phyloP scores from a whole-genome alignment of 2,113 vertebrate genomes.

The Formicarius rufipectus region DNA sequence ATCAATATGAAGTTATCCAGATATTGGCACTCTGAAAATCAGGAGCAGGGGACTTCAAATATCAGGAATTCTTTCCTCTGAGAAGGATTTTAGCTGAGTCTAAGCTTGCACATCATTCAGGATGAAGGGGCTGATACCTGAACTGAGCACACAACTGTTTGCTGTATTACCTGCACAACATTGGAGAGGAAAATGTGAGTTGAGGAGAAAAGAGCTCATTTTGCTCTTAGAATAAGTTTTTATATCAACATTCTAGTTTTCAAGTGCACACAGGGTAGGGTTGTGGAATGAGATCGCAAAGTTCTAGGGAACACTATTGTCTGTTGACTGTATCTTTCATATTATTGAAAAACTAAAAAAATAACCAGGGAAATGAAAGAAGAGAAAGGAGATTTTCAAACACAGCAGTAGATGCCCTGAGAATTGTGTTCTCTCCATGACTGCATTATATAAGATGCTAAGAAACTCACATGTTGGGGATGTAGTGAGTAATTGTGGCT shows the following conservation, averaged over 20 bases:
- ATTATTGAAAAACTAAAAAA: not conserved
- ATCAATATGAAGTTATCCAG: not conserved
- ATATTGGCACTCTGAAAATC: not conserved
- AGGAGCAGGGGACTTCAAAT: not conserved
- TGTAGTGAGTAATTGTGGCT: not conserved
- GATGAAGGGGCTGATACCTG: fast-evolving
- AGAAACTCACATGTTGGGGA: not conserved
- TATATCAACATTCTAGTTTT: not conserved
- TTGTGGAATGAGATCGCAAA: not conserved
- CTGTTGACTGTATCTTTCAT: not conserved
- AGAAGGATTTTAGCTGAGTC: not conserved
- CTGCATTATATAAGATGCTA: not conserved
- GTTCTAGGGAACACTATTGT: not conserved
- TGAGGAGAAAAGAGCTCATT: not conserved
- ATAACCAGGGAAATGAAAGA: not conserved
- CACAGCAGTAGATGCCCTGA: not conserved
- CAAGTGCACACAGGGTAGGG: not conserved
- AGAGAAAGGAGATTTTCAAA: not conserved
- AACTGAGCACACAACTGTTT: not conserved
- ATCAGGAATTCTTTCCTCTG: not conserved
- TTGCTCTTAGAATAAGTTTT: not conserved
- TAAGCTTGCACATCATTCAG: not conserved
- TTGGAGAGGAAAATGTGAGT: fast-evolving
- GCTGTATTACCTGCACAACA: not conserved
- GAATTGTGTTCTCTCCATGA: not conserved